These are phyloP conservation scores for Tauraco erythrolophus DNA, from an alignment of 2,113 vertebrate genomes.

Conservation along the genomic window DNA sequence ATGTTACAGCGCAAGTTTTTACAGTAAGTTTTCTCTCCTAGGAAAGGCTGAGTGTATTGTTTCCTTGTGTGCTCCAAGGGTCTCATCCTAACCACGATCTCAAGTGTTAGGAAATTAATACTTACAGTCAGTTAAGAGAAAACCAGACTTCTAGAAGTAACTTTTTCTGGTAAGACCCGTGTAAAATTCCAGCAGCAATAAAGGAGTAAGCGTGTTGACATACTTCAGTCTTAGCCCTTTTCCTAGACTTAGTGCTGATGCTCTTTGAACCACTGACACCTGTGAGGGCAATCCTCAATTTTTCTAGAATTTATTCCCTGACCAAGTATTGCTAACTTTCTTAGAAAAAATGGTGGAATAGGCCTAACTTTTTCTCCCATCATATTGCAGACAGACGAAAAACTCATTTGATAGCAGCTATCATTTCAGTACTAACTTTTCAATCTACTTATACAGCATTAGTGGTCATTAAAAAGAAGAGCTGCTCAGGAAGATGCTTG, in stretches of 20 bases:
- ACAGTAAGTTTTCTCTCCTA: neutral
- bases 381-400: neutral
- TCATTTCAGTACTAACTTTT: neutral
- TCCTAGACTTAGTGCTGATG: neutral
- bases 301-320: neutral
- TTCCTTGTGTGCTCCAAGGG: neutral
- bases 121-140: neutral
- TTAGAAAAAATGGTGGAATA: neutral
- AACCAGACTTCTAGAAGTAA: neutral
- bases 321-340: neutral
- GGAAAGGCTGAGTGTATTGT: neutral
- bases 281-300: neutral
- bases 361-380: neutral
- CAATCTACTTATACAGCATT: neutral
- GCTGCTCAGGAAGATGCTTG: neutral
- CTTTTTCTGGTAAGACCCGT: neutral
- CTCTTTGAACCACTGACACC: neutral
- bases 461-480: neutral
- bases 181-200: neutral
- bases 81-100: neutral
- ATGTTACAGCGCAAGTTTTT: neutral
- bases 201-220: neutral
- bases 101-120: neutral
- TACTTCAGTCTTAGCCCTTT: neutral
- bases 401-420: neutral